Base-by-base conservation (phyloP, 2,888 invertebrate genomes). In the Dolichomitus sp. region DNA sequence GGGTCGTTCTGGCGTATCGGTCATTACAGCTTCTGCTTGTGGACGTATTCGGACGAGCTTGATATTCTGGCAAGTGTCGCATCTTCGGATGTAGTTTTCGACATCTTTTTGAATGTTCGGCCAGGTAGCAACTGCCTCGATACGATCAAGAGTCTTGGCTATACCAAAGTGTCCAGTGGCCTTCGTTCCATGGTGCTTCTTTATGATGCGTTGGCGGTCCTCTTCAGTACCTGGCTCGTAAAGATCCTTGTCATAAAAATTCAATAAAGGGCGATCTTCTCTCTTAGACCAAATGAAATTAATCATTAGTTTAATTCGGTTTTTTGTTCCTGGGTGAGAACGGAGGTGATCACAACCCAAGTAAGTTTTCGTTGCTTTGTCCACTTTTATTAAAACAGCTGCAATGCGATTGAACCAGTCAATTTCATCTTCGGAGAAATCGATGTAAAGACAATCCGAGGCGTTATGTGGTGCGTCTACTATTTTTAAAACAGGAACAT, bases 111-210 rank as follows among this genome's bases (percentile, higher is more conserved):
- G 70, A 17, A 72, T 17, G 33, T 72, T 45, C 11, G 61, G 61
- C 61, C 73, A 73, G 33, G 73, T 73, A 72, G 59, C 72, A 17
- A 59, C 23, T 1, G 59, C 45, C 17, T 48, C 45, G 1, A 72
- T 48, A 30, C 72, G 59, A 1, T 59, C 45, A 30, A 72, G 45
- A 12, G 72, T 45, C n/a, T 59, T 70, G 2, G 42, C 42, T 30
- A 40, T 27, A 3, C 52, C 42, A 14, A 70, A 23, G 19, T 52
- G 70, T 30, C 70, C 70, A 3, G 45, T 70, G 9, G 50, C 37
- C 12, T 52, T 68, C 12, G 37, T 50, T 2, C 14, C 50, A 5
- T 68, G 50, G 19, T 17, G 30, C 2, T 42, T 5, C 12, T 30
- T 57, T 12, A 57, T 59, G 17, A 42, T 42, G 6, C 40, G 17